Percentiles rank a stretch among this genome's conserved stretches.
phyloP scores from a whole-genome alignment of 2,797 vertebrate species.

The Hippopotamyrus pictus region DNA sequence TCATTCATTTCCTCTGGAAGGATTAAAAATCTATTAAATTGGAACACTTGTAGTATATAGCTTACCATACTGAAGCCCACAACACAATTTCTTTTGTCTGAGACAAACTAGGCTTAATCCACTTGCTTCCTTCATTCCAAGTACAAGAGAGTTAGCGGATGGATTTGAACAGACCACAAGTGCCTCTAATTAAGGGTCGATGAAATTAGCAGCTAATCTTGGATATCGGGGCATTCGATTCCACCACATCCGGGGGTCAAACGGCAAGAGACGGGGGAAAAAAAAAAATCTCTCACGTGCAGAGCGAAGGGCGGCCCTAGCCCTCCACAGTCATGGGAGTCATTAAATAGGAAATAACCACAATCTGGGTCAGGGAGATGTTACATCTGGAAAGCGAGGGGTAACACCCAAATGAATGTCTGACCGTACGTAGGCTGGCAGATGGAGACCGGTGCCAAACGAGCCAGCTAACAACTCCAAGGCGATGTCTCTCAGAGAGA shows the following conservation, averaged over 20 bases:
- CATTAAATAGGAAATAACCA: slow-evolving; percentile 25
- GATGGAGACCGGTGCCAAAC: not conserved
- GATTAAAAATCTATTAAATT: slow-evolving; percentile 4
- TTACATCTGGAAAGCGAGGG: slow-evolving; percentile 21
- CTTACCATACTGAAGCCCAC: not conserved
- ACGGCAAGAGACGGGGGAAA: not conserved
- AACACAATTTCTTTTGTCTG: slow-evolving; percentile 3
- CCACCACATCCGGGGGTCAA: not conserved
- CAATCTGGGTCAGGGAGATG: slow-evolving; percentile 23
- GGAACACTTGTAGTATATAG: not conserved
- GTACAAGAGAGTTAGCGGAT: not conserved
- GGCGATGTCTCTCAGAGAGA: not conserved
- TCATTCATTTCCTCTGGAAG: not conserved
- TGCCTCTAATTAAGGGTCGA: slow-evolving; percentile 18
- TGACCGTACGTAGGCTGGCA: slow-evolving; percentile 16
- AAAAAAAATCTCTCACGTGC: not conserved
- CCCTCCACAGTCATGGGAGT: slow-evolving; percentile 1
- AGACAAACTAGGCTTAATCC: slow-evolving; percentile 10
- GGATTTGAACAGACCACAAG: not conserved
- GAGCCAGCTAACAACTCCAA: not conserved
- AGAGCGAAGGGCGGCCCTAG: not conserved
- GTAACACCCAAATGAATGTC: slow-evolving; percentile 30
- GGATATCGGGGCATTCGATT: not conserved
- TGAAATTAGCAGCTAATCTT: slow-evolving; percentile 26
- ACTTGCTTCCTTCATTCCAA: slow-evolving; percentile 5